Evolutionary conservation across 1,140 invertebrate genomes (phyloP), one percentile per base, ranked within the genome.

Genomic region (Potamilus streckersoni): DNA sequence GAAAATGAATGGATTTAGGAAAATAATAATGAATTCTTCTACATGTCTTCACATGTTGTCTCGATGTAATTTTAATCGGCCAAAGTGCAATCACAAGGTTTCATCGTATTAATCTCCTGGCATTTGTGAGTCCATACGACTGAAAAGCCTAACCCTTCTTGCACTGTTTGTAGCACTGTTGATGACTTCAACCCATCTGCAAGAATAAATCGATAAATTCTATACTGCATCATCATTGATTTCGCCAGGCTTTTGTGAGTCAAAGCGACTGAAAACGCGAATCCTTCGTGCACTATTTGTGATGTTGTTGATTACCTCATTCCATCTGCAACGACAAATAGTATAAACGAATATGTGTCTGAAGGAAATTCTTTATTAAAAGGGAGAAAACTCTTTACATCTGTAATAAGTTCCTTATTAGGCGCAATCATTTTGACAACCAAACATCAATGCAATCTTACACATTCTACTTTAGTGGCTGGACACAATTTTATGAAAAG

Each of bases 141-240:
- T 89, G 82, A 90, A 90, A n/a, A 89, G 74, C 27, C 89, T 82
- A 14, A 82, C 81, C 61, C 86, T 79, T 38, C 84, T 77, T 17
- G 89, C 85, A 79, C 84, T 87, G 78, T 84, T 83, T n/a, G 94
- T 94, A 5, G 93, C 93, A 86, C 93, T 94, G 80, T 92, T 92
- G 72, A 94, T 94, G 2, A 95, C 94, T 89, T 94, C 94, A 91
- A 95, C 93, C 94, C 94, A 95, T 79, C 94, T 94, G 84, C 66
- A 92, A 92, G 74, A 79, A 80, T 75, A 69, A 66, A 61, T 71
- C 55, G 49, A 2, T 73, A 16, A 59, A 75, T 56, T 56, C n/a
- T n/a, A 49, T 62, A n/a, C 60, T 23, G 19, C 60, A n/a, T 19
- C 19, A 0, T n/a, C 23, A 62, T n/a, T n/a, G 23, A 23, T 8